phyloP scores from a whole-genome alignment of 1,140 invertebrate species.

The Drosophila guanche region DNA sequence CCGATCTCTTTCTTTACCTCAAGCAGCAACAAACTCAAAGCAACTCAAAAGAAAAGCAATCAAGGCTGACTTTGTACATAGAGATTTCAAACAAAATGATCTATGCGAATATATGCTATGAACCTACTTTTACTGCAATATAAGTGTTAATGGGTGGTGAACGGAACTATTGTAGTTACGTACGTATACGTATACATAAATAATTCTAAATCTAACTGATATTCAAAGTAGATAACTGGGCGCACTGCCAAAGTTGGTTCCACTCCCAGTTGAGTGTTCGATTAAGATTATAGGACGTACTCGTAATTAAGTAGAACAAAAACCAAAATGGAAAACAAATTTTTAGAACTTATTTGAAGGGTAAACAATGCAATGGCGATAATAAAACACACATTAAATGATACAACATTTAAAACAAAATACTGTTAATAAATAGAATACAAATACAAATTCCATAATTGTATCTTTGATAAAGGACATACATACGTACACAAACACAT shows the following conservation, averaged over 20 bases:
- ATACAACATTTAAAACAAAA: constrained; percentile 28
- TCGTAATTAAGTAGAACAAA: constrained; percentile 26
- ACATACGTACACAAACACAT: neutral
- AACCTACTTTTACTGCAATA: constrained; percentile 65
- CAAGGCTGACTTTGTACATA: constrained; percentile 81
- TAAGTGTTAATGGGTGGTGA: constrained; percentile 30
- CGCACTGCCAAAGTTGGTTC: constrained; percentile 57
- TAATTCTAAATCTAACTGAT: constrained; percentile 29
- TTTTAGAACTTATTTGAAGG: constrained; percentile 65
- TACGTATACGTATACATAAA: constrained; percentile 1
- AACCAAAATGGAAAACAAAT: constrained; percentile 30
- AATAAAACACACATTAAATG: constrained; percentile 39
- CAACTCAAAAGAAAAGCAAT: constrained; percentile 72
- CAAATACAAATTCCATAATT: constrained; percentile 41
- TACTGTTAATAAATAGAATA: constrained; percentile 27
- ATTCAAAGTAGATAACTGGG: constrained; percentile 51
- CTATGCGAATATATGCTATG: constrained; percentile 51
- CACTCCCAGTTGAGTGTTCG: constrained; percentile 46
- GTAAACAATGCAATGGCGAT: constrained; percentile 60
- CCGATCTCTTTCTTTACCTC: constrained; percentile 74
- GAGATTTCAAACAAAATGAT: constrained; percentile 65
- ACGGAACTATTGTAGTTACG: too few relatives aligned
- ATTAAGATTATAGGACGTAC: constrained; percentile 10
- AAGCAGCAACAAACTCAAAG: constrained; percentile 48
- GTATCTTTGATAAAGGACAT: constrained; percentile 61